Base-by-base conservation (phyloP, 23 tunicate genomes). In the Phallusia fumigata region DNA sequence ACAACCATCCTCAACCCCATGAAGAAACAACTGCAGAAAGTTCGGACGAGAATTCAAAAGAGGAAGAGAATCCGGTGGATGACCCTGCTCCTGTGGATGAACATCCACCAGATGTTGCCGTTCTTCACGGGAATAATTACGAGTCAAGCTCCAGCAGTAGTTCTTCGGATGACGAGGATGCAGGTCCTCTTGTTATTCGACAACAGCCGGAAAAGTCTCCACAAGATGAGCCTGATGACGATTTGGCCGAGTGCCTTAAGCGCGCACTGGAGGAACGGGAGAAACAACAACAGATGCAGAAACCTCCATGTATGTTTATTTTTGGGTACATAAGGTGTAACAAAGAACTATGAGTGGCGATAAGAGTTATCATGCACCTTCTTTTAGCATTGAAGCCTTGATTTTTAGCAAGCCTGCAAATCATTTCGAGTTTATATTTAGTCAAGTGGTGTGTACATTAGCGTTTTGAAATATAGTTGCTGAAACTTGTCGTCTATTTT, bases 241-340 rank as follows among this genome's bases (percentile, higher is more conserved):
- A 78, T 36, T 47, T 86, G 19, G 89, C 97, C 19, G 40, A 77
- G 50, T 79, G 87, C 31, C 75, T 92, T 73, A 92, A 87, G 74
- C 36, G 65, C 45, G 97, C 97, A 22, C 64, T 92, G 51, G 85
- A 92, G 45, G 91, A 92, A 79, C 77, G 96, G 50, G 94, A 89
- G 34, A 58, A 87, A 80, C 87, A 74, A 36, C 65, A 81, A 74
- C 40, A 53, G 35, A 44, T 32, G n/a, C 31, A 74, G 40, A 33
- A 74, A 33, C 77, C 77, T 75, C 86, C 18, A 83, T 15, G 40
- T 79, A 34, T 16, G 69, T 40, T 40, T 40, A 40, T 40, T 40
- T 3, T 3, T 40, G 47, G 47, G 47, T 3, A 40, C 47, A 40
- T 3, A 40, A 40, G 10, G 47, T 40, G 8, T 40, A 40, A 5